phyloP scores from a whole-genome alignment of 1,140 invertebrate species.

The Microplitis demolitor region DNA sequence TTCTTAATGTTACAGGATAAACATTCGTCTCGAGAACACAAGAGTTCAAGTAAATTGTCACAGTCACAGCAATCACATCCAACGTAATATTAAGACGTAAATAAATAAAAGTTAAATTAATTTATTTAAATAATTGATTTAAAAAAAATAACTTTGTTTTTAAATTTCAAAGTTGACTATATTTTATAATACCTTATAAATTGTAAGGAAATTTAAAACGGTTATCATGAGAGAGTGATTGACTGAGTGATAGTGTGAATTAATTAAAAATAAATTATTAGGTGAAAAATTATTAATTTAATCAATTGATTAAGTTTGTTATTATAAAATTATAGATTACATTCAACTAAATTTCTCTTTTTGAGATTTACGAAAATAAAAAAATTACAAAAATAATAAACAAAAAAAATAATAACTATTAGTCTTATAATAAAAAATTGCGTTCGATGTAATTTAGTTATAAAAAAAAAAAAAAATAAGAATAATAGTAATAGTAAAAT shows the following conservation, averaged over 20 bases:
- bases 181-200: background rate
- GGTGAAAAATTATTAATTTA: background rate
- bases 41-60: conserved; percentile 45
- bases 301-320: too few species aligned
- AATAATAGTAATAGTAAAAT: too few species aligned
- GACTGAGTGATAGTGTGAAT: background rate
- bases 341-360: too few species aligned
- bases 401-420: too few species aligned
- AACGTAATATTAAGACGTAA: conserved; percentile 38
- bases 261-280: background rate
- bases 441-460: too few species aligned
- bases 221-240: background rate
- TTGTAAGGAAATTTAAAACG: background rate
- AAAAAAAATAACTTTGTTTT: background rate
- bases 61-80: conserved; percentile 43
- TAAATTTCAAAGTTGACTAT: background rate
- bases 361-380: too few species aligned
- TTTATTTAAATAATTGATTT: background rate
- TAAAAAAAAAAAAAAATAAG: too few species aligned
- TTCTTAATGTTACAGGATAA: conserved; percentile 48
- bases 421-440: too few species aligned
- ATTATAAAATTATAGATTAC: too few species aligned
- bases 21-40: conserved; percentile 47
- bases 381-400: too few species aligned
- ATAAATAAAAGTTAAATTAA: too few species aligned